Conservation (phyloP, 2,888 invertebrate genomes). For the Eilema caniola region DNA sequence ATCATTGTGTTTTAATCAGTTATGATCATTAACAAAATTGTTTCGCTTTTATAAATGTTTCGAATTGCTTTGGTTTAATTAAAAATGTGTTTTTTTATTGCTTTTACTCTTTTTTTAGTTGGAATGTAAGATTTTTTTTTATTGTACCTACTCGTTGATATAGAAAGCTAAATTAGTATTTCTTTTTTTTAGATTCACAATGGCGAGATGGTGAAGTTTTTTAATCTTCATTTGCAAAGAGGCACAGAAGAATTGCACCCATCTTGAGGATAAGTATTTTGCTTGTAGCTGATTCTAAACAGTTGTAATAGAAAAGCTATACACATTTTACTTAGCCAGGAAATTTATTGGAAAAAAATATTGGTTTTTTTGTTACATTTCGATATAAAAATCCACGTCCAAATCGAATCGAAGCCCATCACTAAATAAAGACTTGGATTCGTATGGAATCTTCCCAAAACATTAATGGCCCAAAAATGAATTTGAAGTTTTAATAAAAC, state of each 20-base stretch:
- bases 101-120: neutral
- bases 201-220: neutral
- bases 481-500: no score
- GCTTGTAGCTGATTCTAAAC: neutral
- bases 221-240: neutral
- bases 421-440: no score
- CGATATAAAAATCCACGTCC: no score
- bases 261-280: neutral
- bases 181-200: neutral
- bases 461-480: no score
- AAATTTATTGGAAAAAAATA: no score
- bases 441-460: no score
- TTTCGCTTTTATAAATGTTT: slow-evolving; percentile 33
- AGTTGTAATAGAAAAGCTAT: neutral
- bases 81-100: slow-evolving; percentile 9
- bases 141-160: neutral
- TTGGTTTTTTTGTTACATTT: no score
- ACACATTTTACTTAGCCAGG: neutral
- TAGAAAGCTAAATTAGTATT: neutral
- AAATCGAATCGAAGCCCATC: no score
- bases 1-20: slow-evolving; percentile 56
- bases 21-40: slow-evolving; percentile 56
- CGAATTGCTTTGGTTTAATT: slow-evolving; percentile 9
- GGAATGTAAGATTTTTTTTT: neutral
- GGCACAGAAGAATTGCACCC: neutral